Percentiles rank a stretch among this genome's conserved stretches.
Evolutionary conservation across 1,140 invertebrate species (phyloP).

Genomic region (Dufourea novaeangliae): DNA sequence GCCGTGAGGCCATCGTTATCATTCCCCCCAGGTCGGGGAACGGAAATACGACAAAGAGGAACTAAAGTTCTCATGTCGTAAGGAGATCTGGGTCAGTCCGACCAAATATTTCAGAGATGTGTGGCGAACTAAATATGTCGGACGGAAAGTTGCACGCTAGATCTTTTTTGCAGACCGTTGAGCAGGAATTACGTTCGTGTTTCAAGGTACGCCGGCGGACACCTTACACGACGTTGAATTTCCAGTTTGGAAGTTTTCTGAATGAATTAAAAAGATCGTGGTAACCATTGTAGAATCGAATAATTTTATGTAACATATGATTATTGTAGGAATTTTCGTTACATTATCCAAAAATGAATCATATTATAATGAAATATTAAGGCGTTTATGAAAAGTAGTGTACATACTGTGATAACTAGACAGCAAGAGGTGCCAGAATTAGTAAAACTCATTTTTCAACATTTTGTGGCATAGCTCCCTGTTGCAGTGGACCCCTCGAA

Average conservation of each 20-base stretch:
- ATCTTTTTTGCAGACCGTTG: neutral
- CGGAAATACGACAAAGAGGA: constrained; percentile 39
- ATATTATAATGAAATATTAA: too few species aligned
- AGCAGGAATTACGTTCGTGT: neutral
- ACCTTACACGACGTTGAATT: neutral
- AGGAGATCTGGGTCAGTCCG: constrained; percentile 45
- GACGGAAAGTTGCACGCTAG: neutral
- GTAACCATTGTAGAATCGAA: too few species aligned
- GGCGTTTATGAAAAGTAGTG: too few species aligned
- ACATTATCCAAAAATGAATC: too few species aligned
- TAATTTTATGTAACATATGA: too few species aligned
- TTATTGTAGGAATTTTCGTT: too few species aligned
- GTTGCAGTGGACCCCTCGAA: too few species aligned
- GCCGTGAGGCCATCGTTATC: constrained; percentile 15
- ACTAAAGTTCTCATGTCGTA: constrained; percentile 36
- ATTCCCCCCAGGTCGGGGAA: constrained; percentile 21
- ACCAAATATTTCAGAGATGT: constrained; percentile 55
- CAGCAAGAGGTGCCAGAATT: too few species aligned
- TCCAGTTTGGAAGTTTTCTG: neutral
- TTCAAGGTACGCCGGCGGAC: neutral
- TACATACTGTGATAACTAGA: too few species aligned
- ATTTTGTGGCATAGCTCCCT: too few species aligned
- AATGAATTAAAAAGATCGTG: neutral
- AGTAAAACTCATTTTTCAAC: too few species aligned
- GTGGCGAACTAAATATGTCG: constrained; percentile 57